phyloP scores from a whole-genome alignment of 2,888 invertebrate species.

The Plagodis pulveraria region DNA sequence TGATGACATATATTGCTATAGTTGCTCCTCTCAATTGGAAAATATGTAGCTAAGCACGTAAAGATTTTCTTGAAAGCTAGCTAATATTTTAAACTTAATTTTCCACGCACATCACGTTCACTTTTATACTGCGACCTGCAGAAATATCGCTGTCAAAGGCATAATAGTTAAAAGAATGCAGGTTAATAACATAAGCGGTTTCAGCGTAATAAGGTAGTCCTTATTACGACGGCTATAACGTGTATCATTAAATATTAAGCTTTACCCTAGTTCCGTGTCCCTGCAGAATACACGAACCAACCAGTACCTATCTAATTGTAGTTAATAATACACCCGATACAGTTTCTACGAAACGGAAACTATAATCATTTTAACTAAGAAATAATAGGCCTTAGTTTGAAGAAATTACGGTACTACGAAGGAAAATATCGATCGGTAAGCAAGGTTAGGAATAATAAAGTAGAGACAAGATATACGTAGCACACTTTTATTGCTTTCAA shows the following conservation, averaged over 20 bases:
- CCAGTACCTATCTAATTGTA: constrained; percentile 35
- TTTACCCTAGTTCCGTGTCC: constrained; percentile 35
- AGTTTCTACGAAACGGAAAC: constrained; percentile 29
- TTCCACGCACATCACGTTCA: too few species aligned
- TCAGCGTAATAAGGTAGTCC: too few species aligned
- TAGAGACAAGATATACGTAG: constrained; percentile 2
- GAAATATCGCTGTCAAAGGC: too few species aligned
- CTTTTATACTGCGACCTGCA: too few species aligned
- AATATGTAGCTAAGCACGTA: too few species aligned
- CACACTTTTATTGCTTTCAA: constrained; percentile 8
- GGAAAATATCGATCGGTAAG: constrained; percentile 10
- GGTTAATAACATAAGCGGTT: too few species aligned
- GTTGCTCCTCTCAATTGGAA: too few species aligned
- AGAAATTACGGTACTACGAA: constrained; percentile 15
- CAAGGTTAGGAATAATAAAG: constrained; percentile 18
- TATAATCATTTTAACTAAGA: constrained; percentile 24
- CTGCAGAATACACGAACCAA: constrained; percentile 30
- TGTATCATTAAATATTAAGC: constrained; percentile 29
- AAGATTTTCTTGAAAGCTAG: too few species aligned
- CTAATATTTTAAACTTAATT: too few species aligned
- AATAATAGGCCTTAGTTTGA: constrained; percentile 25
- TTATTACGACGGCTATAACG: background rate
- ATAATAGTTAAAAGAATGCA: too few species aligned
- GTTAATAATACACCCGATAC: constrained; percentile 23
- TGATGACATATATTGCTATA: too few species aligned